Base-by-base conservation (phyloP, 2,888 invertebrate genomes). In the Morinoia aosen region DNA sequence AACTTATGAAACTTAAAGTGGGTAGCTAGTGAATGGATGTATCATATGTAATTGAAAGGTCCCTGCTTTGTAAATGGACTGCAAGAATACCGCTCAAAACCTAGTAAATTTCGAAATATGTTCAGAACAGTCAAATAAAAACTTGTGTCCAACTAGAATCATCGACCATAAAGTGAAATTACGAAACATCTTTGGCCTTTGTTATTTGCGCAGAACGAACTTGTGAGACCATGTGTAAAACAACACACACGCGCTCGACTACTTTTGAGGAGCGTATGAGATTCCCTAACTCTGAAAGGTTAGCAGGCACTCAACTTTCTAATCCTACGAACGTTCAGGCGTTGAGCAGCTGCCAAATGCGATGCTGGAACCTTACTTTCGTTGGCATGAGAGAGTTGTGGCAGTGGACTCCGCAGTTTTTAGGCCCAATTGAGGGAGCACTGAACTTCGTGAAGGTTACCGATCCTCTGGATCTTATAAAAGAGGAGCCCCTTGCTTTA, bases 381-480 rank as follows among this genome's bases (percentile, higher is more conserved):
- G 76, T 76, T 76, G 76, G 76, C 76, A 10, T 76, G 76, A 76
- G 76, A 76, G 76, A 76, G 76, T 33, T 76, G 76, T 76, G 25
- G 25, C 76, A 76, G 25, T 76, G 76, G 76, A 76, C 76, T 25
- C 76, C 76, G 25, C 25, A 33, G 76, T 76, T 76, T 76, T 76
- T 76, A 76, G 76, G 76, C 76, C 76, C 76, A 76, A 76, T 76
- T 76, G 76, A 76, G 76, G 25, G 76, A 76, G 19, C 76, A 76
- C 76, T 76, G 76, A 76, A 76, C 76, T 76, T 76, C 76, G 76
- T 76, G 76, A 76, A 76, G 76, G 76, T 76, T 76, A 76, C 33
- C 76, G 25, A 76, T 76, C 25, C 76, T 33, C 76, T 33, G 76
- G 76, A 76, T 25, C 76, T 76, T 76, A 76, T 76, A 76, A 76